Conservation (phyloP, 2,888 invertebrate genomes). For the Camponotus fellah region DNA sequence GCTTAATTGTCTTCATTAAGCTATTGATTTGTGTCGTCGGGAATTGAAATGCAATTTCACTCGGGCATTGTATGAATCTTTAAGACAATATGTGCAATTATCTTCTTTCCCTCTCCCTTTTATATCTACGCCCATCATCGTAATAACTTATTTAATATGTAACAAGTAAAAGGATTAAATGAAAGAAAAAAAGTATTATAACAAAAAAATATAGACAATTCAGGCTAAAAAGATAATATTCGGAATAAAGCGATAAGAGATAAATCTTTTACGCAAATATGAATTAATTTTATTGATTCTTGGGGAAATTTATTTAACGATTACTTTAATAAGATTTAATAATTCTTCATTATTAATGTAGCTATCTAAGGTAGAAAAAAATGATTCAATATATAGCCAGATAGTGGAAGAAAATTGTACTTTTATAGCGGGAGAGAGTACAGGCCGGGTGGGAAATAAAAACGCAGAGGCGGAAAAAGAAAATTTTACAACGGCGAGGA, state of each 20-base stretch:
- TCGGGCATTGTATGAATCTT: slow-evolving; percentile 6
- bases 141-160: background rate
- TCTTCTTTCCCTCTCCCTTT: background rate
- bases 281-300: slow-evolving; percentile 5
- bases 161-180: background rate
- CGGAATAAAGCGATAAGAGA: background rate
- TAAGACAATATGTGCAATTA: slow-evolving; percentile 8
- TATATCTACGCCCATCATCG: background rate
- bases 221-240: background rate
- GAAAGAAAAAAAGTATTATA: background rate
- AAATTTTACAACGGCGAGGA: background rate
- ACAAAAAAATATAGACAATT: background rate
- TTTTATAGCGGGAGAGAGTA: background rate
- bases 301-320: background rate
- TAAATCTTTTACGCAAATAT: background rate
- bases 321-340: slow-evolving; percentile 11
- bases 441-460: background rate
- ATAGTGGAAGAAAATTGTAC: background rate
- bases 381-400: background rate
- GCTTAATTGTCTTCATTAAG: slow-evolving; percentile 52
- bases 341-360: background rate
- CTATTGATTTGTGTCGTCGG: slow-evolving; percentile 22
- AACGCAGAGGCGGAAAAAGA: background rate
- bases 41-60: slow-evolving; percentile 25
- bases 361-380: background rate